phyloP scores from a whole-genome alignment of 2,797 vertebrate genomes.

The Dendrocincla tyrannina region DNA sequence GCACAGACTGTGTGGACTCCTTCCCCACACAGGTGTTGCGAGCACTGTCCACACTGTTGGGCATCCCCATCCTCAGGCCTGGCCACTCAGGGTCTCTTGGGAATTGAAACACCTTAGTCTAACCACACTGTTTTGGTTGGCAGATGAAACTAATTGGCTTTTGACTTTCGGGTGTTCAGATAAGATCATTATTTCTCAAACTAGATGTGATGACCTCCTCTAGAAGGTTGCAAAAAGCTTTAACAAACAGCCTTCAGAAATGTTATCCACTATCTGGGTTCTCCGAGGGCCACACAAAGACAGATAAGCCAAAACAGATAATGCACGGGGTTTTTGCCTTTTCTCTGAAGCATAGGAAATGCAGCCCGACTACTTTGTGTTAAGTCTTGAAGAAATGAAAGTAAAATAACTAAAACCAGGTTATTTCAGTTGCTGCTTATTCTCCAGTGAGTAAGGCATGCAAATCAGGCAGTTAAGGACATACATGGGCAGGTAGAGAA shows the following conservation, averaged over 20 bases:
- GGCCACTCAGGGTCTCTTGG: background rate
- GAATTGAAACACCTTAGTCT: background rate
- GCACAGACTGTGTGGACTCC: rapidly evolving
- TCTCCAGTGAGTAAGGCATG: background rate
- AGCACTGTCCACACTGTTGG: background rate
- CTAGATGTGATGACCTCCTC: background rate
- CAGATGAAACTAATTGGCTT: background rate
- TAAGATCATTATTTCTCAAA: conserved; percentile 21
- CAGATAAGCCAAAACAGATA: background rate
- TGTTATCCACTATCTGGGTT: background rate
- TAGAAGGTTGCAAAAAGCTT: background rate
- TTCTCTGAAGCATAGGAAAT: conserved; percentile 23
- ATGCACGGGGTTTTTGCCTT: background rate
- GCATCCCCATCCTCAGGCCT: background rate
- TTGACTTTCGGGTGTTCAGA: background rate
- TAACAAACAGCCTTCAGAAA: background rate
- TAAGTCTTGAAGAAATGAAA: conserved; percentile 29
- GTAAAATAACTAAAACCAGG: background rate
- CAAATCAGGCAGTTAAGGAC: conserved; percentile 24
- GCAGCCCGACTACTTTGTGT: background rate
- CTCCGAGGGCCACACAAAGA: background rate
- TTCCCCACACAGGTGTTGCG: background rate
- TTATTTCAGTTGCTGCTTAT: conserved; percentile 11
- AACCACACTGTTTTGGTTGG: background rate
- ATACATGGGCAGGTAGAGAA: background rate